Base-by-base conservation (phyloP, 2,797 vertebrate genomes). In the Calcarius lapponicus region DNA sequence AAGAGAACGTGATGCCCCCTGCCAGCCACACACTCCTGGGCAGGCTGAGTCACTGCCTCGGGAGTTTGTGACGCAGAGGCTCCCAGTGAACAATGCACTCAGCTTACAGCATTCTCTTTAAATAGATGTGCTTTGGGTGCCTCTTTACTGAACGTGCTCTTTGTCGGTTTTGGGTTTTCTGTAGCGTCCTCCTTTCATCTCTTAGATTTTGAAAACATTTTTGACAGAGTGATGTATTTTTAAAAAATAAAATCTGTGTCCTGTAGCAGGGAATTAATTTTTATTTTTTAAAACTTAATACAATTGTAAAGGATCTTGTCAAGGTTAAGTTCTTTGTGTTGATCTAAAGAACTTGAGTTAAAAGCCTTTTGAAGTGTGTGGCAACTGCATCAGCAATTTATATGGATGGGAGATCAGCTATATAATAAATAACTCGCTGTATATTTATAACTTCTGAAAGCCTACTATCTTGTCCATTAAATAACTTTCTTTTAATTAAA, bases 291-390 rank as follows among this genome's bases (percentile, higher is more conserved):
- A 16, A 71, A 65, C 20, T 16, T 62, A 66, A 82, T 65, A 75
- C 89, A 81, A 87, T 57, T 72, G 40, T 80, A 76, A 90, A 87
- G 86, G 78, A 54, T 88, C 62, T 92, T 93, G 84, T 83, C 66
- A 78, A 76, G 51, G 62, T 58, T 94, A 58, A 85, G 34, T 83
- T 86, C n/a, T 92, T 93, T 78, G 66, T 88, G 71, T 83, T 91
- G 54, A 91, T 89, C 79, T 91, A 54, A 94, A 82, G 86, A 86
- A 82, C 40, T 79, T 4, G 1, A 83, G 69, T 70, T 88, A 80
- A 93, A 95, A 95, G 62, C 51, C 71, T 94, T 95, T 86, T 89
- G 42, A 96, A 96, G 72, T 56, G 28, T 71, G 66, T 73, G 57
- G 66, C 60, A 72, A 84, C 88, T 78, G 62, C 86, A 74, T 53